These are phyloP conservation scores for Stenchaetothrips biformis DNA, from an alignment of 2,888 invertebrate species.

Conservation along the genomic window DNA sequence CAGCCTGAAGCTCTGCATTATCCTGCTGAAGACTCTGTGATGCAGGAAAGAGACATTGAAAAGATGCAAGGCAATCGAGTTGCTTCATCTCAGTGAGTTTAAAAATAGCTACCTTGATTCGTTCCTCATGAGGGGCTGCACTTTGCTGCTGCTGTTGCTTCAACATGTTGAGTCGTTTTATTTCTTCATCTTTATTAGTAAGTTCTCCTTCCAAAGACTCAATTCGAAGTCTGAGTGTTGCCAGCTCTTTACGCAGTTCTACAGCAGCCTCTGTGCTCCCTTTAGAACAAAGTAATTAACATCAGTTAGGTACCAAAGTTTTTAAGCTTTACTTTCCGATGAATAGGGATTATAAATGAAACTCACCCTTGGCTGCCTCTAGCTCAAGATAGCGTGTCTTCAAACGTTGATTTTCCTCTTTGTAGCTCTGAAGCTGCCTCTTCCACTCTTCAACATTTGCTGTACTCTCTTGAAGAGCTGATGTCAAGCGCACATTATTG, in stretches of 20 bases:
- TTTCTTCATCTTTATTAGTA: constrained; percentile 77
- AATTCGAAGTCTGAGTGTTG: constrained; percentile 68
- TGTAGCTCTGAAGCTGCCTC: constrained; percentile 85
- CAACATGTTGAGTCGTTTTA: constrained; percentile 55
- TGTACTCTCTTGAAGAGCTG: constrained; percentile 90
- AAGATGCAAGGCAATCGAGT: constrained; percentile 31
- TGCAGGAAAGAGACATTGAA: constrained; percentile 30
- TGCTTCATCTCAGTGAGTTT: constrained; percentile 28
- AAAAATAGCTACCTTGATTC: constrained; percentile 40
- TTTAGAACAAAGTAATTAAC: constrained; percentile 35
- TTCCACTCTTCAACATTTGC: constrained; percentile 99
- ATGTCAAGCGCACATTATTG: constrained; percentile 90
- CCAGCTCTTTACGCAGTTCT: constrained; percentile 69
- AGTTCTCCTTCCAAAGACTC: constrained; percentile 78
- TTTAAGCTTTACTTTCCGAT: not conserved
- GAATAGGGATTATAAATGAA: not conserved
- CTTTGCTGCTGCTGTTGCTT: constrained; percentile 34
- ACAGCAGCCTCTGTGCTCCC: constrained; percentile 65
- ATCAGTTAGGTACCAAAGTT: not conserved
- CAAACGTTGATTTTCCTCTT: constrained; percentile 83
- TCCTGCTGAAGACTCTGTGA: constrained; percentile 57
- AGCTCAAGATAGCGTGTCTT: constrained; percentile 66
- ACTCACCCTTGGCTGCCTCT: constrained; percentile 60
- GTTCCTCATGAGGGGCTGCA: constrained; percentile 40
- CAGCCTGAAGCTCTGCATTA: constrained; percentile 60